Percentiles rank a stretch among this genome's conserved stretches.
phyloP scores from a whole-genome alignment of 2,888 invertebrate genomes.

The Maniola hyperantus region DNA sequence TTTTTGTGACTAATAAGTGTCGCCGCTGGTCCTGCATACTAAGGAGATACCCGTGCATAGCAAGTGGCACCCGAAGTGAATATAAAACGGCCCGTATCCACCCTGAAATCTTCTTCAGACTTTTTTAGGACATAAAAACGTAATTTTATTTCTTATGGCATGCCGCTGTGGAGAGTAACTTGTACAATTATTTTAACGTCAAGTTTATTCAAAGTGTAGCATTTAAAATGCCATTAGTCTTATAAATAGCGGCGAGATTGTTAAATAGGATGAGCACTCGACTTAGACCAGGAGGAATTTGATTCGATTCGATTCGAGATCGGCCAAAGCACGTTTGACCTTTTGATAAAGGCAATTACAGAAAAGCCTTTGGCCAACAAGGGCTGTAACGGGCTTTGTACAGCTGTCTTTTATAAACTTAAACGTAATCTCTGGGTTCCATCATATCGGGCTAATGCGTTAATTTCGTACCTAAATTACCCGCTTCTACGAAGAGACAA shows the following conservation, averaged over 20 bases:
- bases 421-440: constrained; percentile 32
- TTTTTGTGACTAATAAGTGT: constrained; percentile 81
- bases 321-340: constrained; percentile 45
- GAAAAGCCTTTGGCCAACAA: constrained; percentile 41
- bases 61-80: constrained; percentile 70
- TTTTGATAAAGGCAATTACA: constrained; percentile 46
- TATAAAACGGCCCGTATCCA: constrained; percentile 68
- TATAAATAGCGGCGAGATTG: constrained; percentile 37
- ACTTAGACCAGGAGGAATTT: constrained; percentile 40
- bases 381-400: constrained; percentile 40
- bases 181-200: constrained; percentile 34
- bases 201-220: constrained; percentile 33
- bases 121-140: constrained; percentile 46
- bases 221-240: constrained; percentile 37
- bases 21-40: constrained; percentile 74
- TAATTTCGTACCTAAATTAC: constrained; percentile 47
- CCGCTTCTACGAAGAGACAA: constrained; percentile 59
- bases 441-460: constrained; percentile 34
- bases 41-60: constrained; percentile 72
- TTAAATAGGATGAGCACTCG: constrained; percentile 40
- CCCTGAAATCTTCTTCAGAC: constrained; percentile 67
- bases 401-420: constrained; percentile 37
- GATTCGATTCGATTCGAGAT: constrained; percentile 44
- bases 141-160: constrained; percentile 42
- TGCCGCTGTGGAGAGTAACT: constrained; percentile 25